phyloP scores from a whole-genome alignment of 2,113 vertebrate species.

The Oenanthe melanoleuca region DNA sequence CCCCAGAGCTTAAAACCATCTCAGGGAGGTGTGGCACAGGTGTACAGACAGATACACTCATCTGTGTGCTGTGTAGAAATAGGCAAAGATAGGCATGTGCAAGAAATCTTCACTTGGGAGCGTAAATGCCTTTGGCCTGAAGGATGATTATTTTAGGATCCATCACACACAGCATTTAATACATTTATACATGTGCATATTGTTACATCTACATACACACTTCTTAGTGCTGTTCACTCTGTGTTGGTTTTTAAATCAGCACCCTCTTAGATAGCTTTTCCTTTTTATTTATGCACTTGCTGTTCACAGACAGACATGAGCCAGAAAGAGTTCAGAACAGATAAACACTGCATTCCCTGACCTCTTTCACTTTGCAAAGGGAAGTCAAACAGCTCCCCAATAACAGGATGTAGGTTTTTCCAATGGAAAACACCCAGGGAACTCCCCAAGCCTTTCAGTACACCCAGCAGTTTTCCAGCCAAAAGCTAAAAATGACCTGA shows the following conservation, averaged over 20 bases:
- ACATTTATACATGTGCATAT: background rate
- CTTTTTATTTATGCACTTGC: background rate
- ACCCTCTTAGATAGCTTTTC: background rate
- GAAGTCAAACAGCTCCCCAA: background rate
- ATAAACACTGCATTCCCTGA: background rate
- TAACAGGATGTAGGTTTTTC: slow-evolving; percentile 14
- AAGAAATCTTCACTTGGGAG: background rate
- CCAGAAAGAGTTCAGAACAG: background rate
- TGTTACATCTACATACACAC: background rate
- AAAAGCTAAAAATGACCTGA: background rate
- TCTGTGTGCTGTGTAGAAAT: rapidly evolving
- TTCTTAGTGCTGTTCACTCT: background rate
- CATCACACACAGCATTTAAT: background rate
- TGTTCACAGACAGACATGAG: background rate
- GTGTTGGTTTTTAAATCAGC: background rate
- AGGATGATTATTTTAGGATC: background rate
- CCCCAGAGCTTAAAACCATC: background rate
- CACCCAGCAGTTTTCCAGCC: background rate
- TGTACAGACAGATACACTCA: background rate
- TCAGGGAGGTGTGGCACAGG: rapidly evolving
- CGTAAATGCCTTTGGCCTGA: background rate
- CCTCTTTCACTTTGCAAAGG: background rate
- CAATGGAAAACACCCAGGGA: background rate
- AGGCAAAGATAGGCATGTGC: rapidly evolving
- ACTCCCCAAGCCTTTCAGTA: background rate